Percentiles rank a stretch among this genome's conserved stretches.
phyloP scores from a whole-genome alignment of 1,140 invertebrate genomes.

The Halotydeus destructor region DNA sequence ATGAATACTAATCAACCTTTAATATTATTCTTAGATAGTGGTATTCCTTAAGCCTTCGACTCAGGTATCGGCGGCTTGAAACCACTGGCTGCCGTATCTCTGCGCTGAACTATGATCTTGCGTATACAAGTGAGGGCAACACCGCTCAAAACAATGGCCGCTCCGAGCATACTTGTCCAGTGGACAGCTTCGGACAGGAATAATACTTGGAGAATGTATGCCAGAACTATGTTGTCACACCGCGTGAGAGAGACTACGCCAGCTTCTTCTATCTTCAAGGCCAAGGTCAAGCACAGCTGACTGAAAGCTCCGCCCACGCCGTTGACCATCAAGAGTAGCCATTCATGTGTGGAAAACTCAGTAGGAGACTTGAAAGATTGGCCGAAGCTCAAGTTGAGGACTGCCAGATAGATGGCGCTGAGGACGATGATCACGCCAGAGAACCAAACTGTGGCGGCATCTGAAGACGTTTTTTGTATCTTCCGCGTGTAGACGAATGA shows the following conservation, averaged over 20 bases:
- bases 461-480: constrained; percentile 61
- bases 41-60: too few relatives aligned
- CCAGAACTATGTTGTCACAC: constrained; percentile 68
- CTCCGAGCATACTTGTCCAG: constrained; percentile 6
- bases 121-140: too few relatives aligned
- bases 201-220: constrained; percentile 54
- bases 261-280: constrained; percentile 64
- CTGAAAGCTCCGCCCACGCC: constrained; percentile 70
- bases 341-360: too few relatives aligned
- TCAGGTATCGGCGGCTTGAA: too few relatives aligned
- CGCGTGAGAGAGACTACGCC: constrained; percentile 66
- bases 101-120: too few relatives aligned
- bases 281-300: constrained; percentile 60
- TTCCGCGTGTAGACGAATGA: constrained; percentile 60
- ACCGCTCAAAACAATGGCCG: constrained; percentile 43
- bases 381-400: too few relatives aligned
- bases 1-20: too few relatives aligned
- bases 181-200: constrained; percentile 6
- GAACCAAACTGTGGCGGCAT: constrained; percentile 36
- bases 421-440: constrained; percentile 28
- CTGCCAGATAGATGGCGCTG: too few relatives aligned
- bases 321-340: too few relatives aligned
- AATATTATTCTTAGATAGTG: too few relatives aligned
- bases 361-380: too few relatives aligned
- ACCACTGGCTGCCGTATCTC: too few relatives aligned